These are phyloP conservation scores for Montipora sp. DNA, from an alignment of 64 coral and sea anemone genomes.

Conservation along the genomic window DNA sequence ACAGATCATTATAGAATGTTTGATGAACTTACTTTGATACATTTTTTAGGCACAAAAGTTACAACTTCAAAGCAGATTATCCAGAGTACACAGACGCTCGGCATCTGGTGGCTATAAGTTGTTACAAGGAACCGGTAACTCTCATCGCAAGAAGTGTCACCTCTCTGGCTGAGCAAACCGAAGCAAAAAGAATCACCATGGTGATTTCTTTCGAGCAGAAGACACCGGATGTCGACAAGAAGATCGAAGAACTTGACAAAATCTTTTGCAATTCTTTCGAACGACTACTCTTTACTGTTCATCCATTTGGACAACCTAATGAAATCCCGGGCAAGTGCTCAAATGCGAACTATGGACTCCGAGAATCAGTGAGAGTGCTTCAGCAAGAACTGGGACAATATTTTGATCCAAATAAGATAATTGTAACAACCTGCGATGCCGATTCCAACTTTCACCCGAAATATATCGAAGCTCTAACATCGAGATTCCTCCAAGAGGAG, in stretches of 20 bases:
- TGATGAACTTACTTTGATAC: too few relatives aligned
- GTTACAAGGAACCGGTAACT: slow-evolving; percentile 7
- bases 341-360: background rate
- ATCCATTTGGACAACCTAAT: background rate
- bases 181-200: background rate
- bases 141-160: background rate
- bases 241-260: background rate
- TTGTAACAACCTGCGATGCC: slow-evolving; percentile 14
- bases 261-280: background rate
- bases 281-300: background rate
- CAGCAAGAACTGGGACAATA: too few relatives aligned
- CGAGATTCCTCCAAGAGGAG: background rate
- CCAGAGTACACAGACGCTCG: background rate
- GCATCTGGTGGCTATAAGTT: background rate
- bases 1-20: too few relatives aligned
- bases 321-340: slow-evolving; percentile 19
- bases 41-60: too few relatives aligned
- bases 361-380: background rate
- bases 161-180: background rate
- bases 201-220: background rate
- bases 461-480: background rate
- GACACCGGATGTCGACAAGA: background rate
- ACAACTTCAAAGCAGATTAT: too few relatives aligned
- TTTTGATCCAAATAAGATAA: slow-evolving; percentile 4
- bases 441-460: background rate